Conservation (phyloP, 2,113 vertebrate genomes). For the Gavia stellata region DNA sequence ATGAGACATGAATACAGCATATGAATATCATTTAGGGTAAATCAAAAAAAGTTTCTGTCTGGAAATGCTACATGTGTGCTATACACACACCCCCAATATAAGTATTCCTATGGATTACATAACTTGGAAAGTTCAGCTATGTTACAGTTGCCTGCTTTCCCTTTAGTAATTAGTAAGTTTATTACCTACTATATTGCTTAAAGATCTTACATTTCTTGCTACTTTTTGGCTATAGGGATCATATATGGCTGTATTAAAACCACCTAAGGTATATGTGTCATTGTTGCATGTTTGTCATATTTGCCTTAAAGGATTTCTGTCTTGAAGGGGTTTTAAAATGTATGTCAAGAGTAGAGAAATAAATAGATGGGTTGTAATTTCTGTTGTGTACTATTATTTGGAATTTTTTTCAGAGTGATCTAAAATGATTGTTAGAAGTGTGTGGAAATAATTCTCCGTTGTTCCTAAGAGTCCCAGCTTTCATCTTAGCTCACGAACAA, state of each 20-base stretch:
- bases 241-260: neutral
- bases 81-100: neutral
- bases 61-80: neutral
- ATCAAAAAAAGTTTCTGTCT: neutral
- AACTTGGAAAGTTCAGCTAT: neutral
- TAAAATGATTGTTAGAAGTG: neutral
- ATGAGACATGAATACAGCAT: neutral
- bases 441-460: neutral
- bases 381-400: neutral
- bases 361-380: neutral
- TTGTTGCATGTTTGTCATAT: neutral
- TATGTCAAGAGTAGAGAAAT: neutral
- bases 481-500: neutral
- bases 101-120: neutral
- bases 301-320: neutral
- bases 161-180: neutral
- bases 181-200: neutral
- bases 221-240: neutral
- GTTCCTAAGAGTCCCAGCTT: neutral
- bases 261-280: neutral
- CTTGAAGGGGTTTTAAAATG: fast-evolving
- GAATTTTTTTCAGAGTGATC: neutral
- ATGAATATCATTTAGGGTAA: neutral
- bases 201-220: neutral
- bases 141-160: neutral